These are phyloP conservation scores for Chrysochloris asiatica DNA, from an alignment of 2,113 vertebrate genomes.

Conservation along the genomic window DNA sequence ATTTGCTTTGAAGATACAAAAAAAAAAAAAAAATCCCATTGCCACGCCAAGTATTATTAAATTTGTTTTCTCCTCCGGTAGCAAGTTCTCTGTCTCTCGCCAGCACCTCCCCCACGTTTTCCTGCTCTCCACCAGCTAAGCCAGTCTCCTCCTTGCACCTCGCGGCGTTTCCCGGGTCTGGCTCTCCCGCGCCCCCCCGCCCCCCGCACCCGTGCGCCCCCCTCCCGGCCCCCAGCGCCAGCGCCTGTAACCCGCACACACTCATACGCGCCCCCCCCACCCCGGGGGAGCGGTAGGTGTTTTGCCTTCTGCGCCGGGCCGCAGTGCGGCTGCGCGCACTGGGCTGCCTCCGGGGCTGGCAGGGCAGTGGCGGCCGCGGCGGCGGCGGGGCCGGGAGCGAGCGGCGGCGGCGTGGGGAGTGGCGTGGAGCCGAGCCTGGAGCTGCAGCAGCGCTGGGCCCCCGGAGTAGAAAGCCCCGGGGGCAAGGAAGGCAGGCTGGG, in stretches of 20 bases:
- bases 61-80: constrained; percentile 47
- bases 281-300: constrained; percentile 66
- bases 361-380: constrained; percentile 64
- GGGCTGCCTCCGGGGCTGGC: constrained; percentile 70
- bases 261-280: background rate
- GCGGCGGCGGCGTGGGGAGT: constrained; percentile 53
- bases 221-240: background rate
- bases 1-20: constrained; percentile 9
- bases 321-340: constrained; percentile 88
- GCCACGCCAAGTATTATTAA: constrained; percentile 6
- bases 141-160: background rate
- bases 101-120: constrained; percentile 57
- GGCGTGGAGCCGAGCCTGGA: constrained; percentile 52
- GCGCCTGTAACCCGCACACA: background rate
- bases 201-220: background rate
- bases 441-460: constrained; percentile 55
- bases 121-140: background rate
- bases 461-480: constrained; percentile 10
- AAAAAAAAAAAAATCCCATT: background rate
- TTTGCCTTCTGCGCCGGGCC: constrained; percentile 73
- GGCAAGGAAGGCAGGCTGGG: constrained; percentile 40
- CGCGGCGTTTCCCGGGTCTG: background rate
- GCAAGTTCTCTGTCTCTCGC: constrained; percentile 29
- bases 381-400: constrained; percentile 41
- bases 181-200: background rate